Conservation (phyloP, 2,888 invertebrate species). For the Geophilus truncorum region DNA sequence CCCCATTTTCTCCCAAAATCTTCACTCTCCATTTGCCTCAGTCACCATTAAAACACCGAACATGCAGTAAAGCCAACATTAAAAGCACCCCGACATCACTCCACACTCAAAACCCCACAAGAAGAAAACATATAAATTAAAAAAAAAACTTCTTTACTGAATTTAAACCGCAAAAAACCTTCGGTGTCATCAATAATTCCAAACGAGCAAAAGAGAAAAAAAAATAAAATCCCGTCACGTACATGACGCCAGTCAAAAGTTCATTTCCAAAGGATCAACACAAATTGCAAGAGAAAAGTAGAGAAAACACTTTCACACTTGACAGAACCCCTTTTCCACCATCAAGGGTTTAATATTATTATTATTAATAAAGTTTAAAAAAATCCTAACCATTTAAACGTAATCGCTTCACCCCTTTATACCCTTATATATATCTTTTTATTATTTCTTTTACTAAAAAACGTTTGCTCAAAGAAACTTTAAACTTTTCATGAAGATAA, state of each 20-base stretch:
- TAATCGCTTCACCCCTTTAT: not conserved
- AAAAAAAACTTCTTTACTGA: not conserved
- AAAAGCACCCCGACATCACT: not conserved
- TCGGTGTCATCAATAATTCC: not conserved
- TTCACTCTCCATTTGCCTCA: no score
- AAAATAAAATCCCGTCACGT: not conserved
- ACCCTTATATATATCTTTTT: not conserved
- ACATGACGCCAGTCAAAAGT: not conserved
- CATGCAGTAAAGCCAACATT: not conserved
- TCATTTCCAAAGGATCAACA: slow-evolving; percentile 4
- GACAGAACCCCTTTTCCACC: not conserved
- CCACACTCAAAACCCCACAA: not conserved
- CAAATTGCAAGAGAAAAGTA: not conserved
- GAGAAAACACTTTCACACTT: not conserved
- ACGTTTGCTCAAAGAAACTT: no score
- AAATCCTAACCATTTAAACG: not conserved
- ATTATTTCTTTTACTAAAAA: not conserved
- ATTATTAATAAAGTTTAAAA: not conserved
- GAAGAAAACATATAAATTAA: not conserved
- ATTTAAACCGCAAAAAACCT: not conserved
- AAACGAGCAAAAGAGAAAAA: not conserved
- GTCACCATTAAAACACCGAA: not conserved
- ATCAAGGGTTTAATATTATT: not conserved
- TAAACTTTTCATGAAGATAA: no score
- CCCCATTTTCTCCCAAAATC: not conserved